Percentiles rank a stretch among this genome's conserved stretches.
Evolutionary conservation across 2,888 invertebrate genomes (phyloP).

Genomic region (Cheilosia pagana): DNA sequence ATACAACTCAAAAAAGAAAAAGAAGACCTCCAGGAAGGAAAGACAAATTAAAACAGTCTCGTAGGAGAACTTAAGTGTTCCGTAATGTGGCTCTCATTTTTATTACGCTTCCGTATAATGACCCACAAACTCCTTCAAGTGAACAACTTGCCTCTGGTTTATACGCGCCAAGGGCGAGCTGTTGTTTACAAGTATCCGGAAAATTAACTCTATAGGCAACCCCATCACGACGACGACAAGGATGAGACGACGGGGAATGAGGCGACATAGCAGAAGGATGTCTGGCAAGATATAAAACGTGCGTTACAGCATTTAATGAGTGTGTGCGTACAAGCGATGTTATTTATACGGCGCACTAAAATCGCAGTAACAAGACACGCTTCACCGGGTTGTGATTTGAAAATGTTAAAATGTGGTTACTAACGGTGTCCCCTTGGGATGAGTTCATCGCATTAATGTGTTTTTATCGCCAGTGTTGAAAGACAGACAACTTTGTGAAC

Average conservation of each 20-base stretch:
- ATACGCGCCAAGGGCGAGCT: conserved; percentile 46
- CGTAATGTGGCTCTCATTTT: conserved; percentile 57
- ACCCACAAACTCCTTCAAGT: conserved; percentile 67
- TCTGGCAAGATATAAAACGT: background rate
- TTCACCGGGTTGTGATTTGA: conserved; percentile 51
- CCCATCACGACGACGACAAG: conserved; percentile 4
- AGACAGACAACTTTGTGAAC: too few relatives aligned
- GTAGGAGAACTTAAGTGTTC: conserved; percentile 68
- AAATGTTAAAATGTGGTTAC: conserved; percentile 57
- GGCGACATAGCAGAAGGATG: conserved; percentile 13
- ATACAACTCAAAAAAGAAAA: conserved; percentile 22
- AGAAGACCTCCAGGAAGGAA: background rate
- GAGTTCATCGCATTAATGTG: conserved; percentile 9
- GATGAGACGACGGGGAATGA: conserved; percentile 26
- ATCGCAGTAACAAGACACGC: conserved; percentile 61
- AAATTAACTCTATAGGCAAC: conserved; percentile 57
- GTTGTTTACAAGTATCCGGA: conserved; percentile 67
- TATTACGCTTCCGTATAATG: conserved; percentile 69
- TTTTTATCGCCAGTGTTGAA: too few relatives aligned
- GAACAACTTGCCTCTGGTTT: conserved; percentile 58
- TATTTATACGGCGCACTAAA: conserved; percentile 59
- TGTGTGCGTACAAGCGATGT: conserved; percentile 64
- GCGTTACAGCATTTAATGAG: conserved; percentile 38
- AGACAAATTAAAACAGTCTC: conserved; percentile 67
- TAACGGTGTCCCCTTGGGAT: conserved; percentile 28